Evolutionary conservation across 2,113 vertebrate species (phyloP).

Genomic region (Xyliphius kryptos): DNA sequence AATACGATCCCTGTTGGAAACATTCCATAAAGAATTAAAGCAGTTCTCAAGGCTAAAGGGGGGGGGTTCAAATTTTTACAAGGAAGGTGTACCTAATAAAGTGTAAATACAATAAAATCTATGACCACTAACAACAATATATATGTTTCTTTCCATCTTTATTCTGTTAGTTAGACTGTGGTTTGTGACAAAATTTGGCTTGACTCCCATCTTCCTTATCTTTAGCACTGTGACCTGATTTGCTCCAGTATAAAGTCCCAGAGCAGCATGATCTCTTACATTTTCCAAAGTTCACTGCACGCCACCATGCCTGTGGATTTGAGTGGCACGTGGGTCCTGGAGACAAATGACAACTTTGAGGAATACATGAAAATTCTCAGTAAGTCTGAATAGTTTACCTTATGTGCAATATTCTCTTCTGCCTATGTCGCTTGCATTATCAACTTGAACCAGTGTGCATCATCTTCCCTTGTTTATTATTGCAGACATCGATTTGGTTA

Average conservation of each 20-base stretch:
- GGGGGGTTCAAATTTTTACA: no score
- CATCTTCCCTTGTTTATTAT: neutral
- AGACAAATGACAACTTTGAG: constrained; percentile 80
- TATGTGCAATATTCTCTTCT: neutral
- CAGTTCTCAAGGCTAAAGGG: no score
- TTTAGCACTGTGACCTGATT: constrained; percentile 44
- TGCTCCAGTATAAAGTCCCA: constrained; percentile 40
- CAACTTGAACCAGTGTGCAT: neutral
- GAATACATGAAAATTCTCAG: constrained; percentile 83
- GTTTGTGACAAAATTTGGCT: no score
- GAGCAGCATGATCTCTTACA: constrained; percentile 26
- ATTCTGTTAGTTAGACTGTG: no score
- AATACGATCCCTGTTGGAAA: no score
- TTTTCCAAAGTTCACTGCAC: constrained; percentile 25
- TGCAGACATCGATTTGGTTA: constrained; percentile 84
- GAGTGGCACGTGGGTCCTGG: constrained; percentile 84
- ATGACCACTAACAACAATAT: no score
- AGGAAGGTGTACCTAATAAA: no score
- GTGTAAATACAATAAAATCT: no score
- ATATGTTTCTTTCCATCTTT: no score
- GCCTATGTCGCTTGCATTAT: neutral
- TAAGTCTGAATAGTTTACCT: constrained; percentile 55
- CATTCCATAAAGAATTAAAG: no score
- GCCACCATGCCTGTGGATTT: constrained; percentile 75
- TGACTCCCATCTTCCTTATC: constrained; percentile 55